Base-by-base conservation (phyloP, 23 tunicate genomes). In the Pegea sp. region DNA sequence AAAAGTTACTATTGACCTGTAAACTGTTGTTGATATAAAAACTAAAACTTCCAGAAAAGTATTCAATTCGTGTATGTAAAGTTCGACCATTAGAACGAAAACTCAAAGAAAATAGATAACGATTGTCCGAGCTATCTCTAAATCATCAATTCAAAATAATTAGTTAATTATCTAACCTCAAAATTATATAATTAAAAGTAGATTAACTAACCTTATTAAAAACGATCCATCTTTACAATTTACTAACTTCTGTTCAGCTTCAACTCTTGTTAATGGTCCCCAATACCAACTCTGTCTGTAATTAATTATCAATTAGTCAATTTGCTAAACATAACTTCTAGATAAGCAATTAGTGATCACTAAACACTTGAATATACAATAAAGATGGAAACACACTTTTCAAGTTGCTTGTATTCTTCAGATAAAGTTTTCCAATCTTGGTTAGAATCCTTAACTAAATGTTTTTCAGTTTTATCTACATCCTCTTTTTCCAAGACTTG, bases 211-310 rank as follows among this genome's bases (percentile, higher is more conserved):
- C n/a, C n/a, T n/a, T n/a, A n/a, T n/a, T 29, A 80, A 66, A 33
- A 80, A 80, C 13, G 93, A 71, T 11, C 80, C 93, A 42, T 80
- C 72, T 23, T 69, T 70, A 2, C 43, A n/a, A 26, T 61, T 60
- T 18, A 52, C 24, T 23, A 80, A 65, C 42, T 63, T 80, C 21
- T 54, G 55, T 62, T 80, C 93, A 33, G 93, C 93, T 66, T 80
- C 76, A 7, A 32, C 55, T 22, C 78, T 67, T 1, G 79, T 54
- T 42, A 80, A 23, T 16, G 93, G 93, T 1, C 93, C 93, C 93
- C 93, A 80, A 56, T 71, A 80, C 93, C 93, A 80, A n/a, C 93
- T 79, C 61, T 80, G 74, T 49, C 78, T 74, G 28, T 49, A 63
- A 49, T n/a, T n/a, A n/a, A n/a, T n/a, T n/a, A n/a, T n/a, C n/a